These are phyloP conservation scores for Axinella damicornis DNA, from an alignment of 37 sponge, comb jelly and placozoan genomes.

Conservation along the genomic window DNA sequence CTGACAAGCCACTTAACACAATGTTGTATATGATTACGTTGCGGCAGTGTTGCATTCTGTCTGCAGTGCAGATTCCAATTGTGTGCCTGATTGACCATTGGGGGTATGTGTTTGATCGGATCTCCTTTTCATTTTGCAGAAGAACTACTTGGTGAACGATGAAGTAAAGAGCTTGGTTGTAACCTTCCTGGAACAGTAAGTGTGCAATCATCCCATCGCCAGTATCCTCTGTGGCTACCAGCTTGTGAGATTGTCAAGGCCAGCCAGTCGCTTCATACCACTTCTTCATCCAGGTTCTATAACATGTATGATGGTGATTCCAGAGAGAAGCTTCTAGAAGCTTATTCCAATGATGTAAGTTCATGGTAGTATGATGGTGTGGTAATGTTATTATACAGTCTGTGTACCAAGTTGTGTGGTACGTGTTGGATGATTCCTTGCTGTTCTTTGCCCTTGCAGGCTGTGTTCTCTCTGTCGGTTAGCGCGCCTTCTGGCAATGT, in stretches of 20 bases:
- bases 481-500: neutral
- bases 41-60: too few species aligned
- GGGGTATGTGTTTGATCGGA: too few species aligned
- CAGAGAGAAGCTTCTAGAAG: slow-evolving; percentile 64
- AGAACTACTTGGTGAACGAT: slow-evolving; percentile 52
- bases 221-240: too few species aligned
- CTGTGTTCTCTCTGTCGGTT: neutral
- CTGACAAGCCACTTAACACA: too few species aligned
- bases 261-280: neutral
- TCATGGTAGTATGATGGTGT: too few species aligned
- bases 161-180: slow-evolving; percentile 50
- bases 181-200: slow-evolving; percentile 75
- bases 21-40: too few species aligned
- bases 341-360: slow-evolving; percentile 66
- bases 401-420: too few species aligned
- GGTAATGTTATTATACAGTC: too few species aligned
- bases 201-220: neutral
- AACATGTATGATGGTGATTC: slow-evolving; percentile 56
- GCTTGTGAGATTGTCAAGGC: too few species aligned
- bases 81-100: neutral
- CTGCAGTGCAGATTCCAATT: neutral
- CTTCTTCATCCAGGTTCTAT: slow-evolving; percentile 41
- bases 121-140: slow-evolving; percentile 23
- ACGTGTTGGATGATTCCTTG: too few species aligned
- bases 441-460: neutral